phyloP scores from a whole-genome alignment of 2,888 invertebrate genomes.

The Erpobdella octoculata region DNA sequence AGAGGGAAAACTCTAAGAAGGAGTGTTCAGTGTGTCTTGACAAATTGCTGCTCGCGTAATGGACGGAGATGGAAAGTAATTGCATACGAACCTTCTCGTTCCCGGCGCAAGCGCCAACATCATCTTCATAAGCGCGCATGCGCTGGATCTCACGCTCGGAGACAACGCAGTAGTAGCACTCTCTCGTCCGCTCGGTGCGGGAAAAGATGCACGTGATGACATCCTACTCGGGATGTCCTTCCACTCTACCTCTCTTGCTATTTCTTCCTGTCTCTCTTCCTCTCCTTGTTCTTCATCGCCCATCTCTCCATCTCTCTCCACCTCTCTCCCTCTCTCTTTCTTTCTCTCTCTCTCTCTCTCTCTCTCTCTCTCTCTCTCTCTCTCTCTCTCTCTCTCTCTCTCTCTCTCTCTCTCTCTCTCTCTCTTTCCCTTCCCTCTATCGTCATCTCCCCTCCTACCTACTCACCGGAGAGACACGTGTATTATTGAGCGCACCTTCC shows the following conservation, averaged over 20 bases:
- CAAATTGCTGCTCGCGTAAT: slow-evolving; percentile 12
- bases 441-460: too few species aligned
- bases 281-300: not conserved
- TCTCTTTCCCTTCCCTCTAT: slow-evolving; percentile 27
- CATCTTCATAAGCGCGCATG: not conserved
- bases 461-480: too few species aligned
- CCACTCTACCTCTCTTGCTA: not conserved
- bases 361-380: slow-evolving; percentile 29
- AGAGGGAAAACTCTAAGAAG: slow-evolving; percentile 3
- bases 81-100: not conserved
- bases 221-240: too few species aligned
- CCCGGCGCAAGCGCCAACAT: not conserved
- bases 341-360: slow-evolving; percentile 26
- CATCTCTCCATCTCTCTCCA: not conserved
- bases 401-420: slow-evolving; percentile 27
- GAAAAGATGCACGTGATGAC: too few species aligned
- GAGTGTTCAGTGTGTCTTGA: slow-evolving; percentile 2
- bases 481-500: too few species aligned
- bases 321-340: slow-evolving; percentile 4
- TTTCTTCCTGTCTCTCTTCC: too few species aligned
- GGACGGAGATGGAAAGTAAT: slow-evolving; percentile 10
- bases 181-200: too few species aligned
- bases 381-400: slow-evolving; percentile 30
- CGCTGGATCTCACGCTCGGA: not conserved
- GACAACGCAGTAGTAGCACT: too few species aligned